These are phyloP conservation scores for Tanypteryx hageni DNA, from an alignment of 2,888 invertebrate species.

Conservation along the genomic window DNA sequence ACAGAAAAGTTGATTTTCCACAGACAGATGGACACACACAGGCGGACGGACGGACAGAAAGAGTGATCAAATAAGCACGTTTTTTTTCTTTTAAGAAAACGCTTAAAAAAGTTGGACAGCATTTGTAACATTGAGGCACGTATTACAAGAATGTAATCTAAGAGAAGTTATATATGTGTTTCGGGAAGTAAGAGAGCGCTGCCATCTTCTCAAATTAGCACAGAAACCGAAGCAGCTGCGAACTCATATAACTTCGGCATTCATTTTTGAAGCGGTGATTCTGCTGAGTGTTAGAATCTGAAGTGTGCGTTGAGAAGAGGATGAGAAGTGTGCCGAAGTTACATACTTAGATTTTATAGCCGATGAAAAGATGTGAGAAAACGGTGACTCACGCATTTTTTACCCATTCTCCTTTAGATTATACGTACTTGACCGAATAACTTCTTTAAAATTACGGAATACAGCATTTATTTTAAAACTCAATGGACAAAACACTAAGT, in stretches of 20 bases:
- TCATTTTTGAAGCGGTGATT: not conserved
- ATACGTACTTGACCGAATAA: not conserved
- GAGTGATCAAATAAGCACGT: too few species aligned
- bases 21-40: too few species aligned
- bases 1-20: too few species aligned
- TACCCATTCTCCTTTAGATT: not conserved
- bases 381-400: not conserved
- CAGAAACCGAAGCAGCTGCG: not conserved
- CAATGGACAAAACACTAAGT: too few species aligned
- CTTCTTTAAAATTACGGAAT: not conserved
- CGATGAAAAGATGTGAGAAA: not conserved
- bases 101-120: too few species aligned
- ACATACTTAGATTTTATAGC: not conserved
- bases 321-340: not conserved
- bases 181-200: not conserved
- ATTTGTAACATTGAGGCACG: not conserved
- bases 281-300: not conserved
- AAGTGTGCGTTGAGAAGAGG: not conserved
- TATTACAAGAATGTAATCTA: not conserved
- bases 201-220: slow-evolving; percentile 20
- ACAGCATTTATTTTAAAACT: too few species aligned
- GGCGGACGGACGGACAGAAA: too few species aligned
- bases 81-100: too few species aligned
- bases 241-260: not conserved
- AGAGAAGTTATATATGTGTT: not conserved